Conservation (phyloP, 2,113 vertebrate species). For the Cyprinodon brontotheroides region DNA sequence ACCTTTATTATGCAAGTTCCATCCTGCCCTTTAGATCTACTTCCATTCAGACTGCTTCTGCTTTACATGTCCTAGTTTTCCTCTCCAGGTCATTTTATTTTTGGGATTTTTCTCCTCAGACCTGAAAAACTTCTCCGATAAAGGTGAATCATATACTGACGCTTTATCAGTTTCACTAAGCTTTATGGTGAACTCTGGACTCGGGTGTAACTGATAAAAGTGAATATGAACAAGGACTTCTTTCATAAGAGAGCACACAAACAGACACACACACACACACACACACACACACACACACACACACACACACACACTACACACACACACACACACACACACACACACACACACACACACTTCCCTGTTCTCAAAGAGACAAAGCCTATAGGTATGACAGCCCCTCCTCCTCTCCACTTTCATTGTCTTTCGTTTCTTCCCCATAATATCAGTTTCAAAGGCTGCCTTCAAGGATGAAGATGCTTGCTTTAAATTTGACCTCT, state of each 20-base stretch:
- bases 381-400: conserved; percentile 7
- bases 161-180: background rate
- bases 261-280: conserved; percentile 10
- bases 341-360: conserved; percentile 11
- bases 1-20: background rate
- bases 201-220: conserved; percentile 19
- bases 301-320: background rate
- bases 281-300: conserved; percentile 2
- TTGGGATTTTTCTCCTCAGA: background rate
- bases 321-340: background rate
- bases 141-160: background rate
- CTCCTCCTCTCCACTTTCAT: background rate
- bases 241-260: conserved; percentile 27
- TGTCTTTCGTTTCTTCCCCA: background rate
- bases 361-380: no score
- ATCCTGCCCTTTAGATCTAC: background rate
- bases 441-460: conserved; percentile 20
- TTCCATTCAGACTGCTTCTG: background rate
- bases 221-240: conserved; percentile 18
- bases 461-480: background rate
- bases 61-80: background rate
- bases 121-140: background rate
- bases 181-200: background rate
- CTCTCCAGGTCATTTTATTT: background rate
- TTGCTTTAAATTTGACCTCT: no score